A percentile compares a stretch with the other conserved stretches of the same genome.
Conservation (phyloP, 2,888 invertebrate species). For the Saturnia pavonia region DNA sequence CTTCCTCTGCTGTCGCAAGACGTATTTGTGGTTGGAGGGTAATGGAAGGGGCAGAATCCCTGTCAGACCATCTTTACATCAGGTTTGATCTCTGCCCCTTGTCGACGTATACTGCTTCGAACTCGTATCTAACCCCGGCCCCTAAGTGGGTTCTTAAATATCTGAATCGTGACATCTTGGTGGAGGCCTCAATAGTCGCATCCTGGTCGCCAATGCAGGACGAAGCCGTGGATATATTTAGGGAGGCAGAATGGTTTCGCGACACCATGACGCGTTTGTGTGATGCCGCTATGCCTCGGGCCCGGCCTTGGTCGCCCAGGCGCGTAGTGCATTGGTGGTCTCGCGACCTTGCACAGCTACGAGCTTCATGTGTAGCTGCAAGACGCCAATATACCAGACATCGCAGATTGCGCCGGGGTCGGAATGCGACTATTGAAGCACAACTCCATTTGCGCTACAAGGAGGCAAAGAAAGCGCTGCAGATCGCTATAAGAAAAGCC, state of each 20-base stretch:
- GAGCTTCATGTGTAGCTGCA: not conserved
- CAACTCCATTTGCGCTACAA: not conserved
- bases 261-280: not conserved
- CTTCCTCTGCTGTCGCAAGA: constrained; percentile 9
- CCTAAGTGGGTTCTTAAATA: too few species aligned
- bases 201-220: too few species aligned
- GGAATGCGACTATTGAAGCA: not conserved
- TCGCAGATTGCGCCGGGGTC: too few species aligned
- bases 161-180: too few species aligned
- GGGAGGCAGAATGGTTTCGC: not conserved
- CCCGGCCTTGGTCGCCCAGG: not conserved
- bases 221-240: too few species aligned
- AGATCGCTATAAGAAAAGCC: too few species aligned
- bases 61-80: constrained; percentile 19
- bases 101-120: not conserved
- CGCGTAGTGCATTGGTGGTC: too few species aligned
- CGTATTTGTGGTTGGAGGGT: constrained; percentile 18
- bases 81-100: not conserved
- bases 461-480: not conserved
- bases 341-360: not conserved
- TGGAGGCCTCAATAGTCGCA: too few species aligned
- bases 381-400: not conserved
- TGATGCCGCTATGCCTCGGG: not conserved
- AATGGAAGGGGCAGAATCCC: not conserved
- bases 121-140: too few species aligned